Evolutionary conservation across 2,797 vertebrate genomes (phyloP), one percentile per base, ranked within the genome.

Genomic region (Linurgus olivaceus): DNA sequence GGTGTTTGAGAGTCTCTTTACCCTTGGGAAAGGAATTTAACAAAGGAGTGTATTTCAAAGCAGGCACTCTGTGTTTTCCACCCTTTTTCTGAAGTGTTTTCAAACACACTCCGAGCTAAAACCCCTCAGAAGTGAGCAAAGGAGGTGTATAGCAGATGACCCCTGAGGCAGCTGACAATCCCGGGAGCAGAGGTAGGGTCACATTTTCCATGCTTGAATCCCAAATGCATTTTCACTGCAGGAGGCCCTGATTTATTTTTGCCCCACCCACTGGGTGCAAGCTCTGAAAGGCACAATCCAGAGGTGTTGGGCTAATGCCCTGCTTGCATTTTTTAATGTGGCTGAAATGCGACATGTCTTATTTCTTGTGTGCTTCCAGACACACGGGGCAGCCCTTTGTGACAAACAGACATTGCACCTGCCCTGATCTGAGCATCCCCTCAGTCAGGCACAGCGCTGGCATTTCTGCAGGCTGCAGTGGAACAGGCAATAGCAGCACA

Each of bases 41-140:
- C 96, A 96, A 97, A 97, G 96, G 85, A 96, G 76, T 72, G 65
- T 83, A 87, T 93, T 94, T 96, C 96, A 96, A 94, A 95, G 95
- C 93, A 93, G 85, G 94, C 80, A 42, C 76, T 97, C 96, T 29
- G n/a, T 94, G 95, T 96, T 96, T 94, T 91, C 96, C 85, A 94
- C 81, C 79, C 90, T 95, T 96, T 93, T 95, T 92, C 91, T 96
- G 96, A 96, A 96, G 90, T 94, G 81, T 91, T 96, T 97, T 96
- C 96, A 96, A 94, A 95, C 95, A 96, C 89, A 66, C 93, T 95
- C 86, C 75, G 62, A 91, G 96, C 80, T 91, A 87, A 94, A 93
- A 96, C 67, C 50, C 85, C 91, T 96, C 93, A 93, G 94, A 92
- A 96, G 94, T 88, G 73, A 96, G 96, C 72, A 88, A 94, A 90